These are phyloP conservation scores for Drosophila nr. perissopoda DNA, from an alignment of 2,888 invertebrate genomes.

Conservation along the genomic window DNA sequence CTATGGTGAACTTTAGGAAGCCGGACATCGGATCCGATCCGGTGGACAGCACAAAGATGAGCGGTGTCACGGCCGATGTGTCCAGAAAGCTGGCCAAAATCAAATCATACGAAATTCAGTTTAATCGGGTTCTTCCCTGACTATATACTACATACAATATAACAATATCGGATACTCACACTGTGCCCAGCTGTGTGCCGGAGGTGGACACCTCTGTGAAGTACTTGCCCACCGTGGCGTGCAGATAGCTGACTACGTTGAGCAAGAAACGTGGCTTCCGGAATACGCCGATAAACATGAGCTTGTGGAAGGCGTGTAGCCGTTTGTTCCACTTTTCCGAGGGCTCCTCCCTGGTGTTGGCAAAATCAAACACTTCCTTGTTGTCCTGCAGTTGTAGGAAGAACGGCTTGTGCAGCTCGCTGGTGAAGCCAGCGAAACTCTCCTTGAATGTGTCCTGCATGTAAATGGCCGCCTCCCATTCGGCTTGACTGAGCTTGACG, in stretches of 20 bases:
- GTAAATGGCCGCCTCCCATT: constrained; percentile 90
- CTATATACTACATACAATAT: neutral
- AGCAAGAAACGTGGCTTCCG: constrained; percentile 93
- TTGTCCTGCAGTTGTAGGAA: constrained; percentile 88
- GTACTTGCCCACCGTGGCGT: constrained; percentile 89
- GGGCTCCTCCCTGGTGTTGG: constrained; percentile 77
- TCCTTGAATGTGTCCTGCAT: constrained; percentile 87
- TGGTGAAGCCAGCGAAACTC: constrained; percentile 86
- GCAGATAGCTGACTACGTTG: constrained; percentile 92
- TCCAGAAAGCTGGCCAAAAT: constrained; percentile 88
- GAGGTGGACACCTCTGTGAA: constrained; percentile 94
- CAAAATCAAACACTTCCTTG: constrained; percentile 86
- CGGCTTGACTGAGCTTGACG: constrained; percentile 86
- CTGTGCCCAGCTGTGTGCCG: constrained; percentile 83
- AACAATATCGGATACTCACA: constrained; percentile 68
- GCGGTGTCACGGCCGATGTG: constrained; percentile 90
- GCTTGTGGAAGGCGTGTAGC: constrained; percentile 91
- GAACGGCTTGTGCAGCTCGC: constrained; percentile 87
- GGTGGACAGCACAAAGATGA: constrained; percentile 94
- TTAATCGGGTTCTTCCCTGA: neutral
- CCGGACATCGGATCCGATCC: constrained; percentile 95
- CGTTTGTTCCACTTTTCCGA: constrained; percentile 88
- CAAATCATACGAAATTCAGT: neutral
- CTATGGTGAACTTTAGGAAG: constrained; percentile 92
- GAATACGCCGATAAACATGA: constrained; percentile 91